phyloP scores from a whole-genome alignment of 2,888 invertebrate species.

The Cryptocheilus praepositus region DNA sequence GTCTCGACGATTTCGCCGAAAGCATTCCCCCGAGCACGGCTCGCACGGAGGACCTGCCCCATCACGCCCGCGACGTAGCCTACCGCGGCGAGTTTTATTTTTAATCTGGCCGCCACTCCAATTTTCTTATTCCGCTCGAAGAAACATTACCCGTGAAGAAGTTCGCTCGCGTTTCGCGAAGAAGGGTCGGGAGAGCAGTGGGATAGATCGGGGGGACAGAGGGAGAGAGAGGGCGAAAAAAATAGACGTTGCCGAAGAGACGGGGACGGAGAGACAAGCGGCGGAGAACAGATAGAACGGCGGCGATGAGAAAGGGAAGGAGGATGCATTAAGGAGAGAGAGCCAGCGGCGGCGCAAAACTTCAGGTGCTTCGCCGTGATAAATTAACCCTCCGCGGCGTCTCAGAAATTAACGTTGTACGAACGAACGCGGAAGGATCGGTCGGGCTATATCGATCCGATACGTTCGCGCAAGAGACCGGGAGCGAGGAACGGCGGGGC shows the following conservation, averaged over 20 bases:
- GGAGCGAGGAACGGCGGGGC: neutral
- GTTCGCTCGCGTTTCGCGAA: conserved; percentile 1
- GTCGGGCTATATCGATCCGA: conserved; percentile 24
- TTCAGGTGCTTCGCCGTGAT: conserved; percentile 27
- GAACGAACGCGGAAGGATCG: conserved; percentile 19
- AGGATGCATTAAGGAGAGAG: neutral
- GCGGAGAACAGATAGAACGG: neutral
- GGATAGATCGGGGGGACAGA: neutral
- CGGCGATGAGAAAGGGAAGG: neutral
- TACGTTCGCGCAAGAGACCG: neutral
- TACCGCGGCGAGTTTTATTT: conserved; percentile 21
- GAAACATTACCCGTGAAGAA: conserved; percentile 33
- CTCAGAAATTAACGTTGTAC: conserved; percentile 18
- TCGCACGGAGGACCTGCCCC: neutral
- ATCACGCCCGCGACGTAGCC: neutral
- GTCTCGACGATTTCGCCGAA: neutral
- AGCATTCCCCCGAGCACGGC: neutral
- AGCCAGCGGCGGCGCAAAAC: conserved; percentile 19
- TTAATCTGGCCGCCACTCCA: conserved; percentile 20
- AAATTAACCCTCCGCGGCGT: conserved; percentile 32
- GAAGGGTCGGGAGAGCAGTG: neutral
- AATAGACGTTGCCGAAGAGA: neutral
- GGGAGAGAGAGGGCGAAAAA: neutral
- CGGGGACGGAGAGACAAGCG: neutral
- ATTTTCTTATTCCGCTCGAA: conserved; percentile 34